Percentiles rank a stretch among this genome's conserved stretches.
phyloP scores from a whole-genome alignment of 1,140 invertebrate genomes.

The Andrena cerasifolii region DNA sequence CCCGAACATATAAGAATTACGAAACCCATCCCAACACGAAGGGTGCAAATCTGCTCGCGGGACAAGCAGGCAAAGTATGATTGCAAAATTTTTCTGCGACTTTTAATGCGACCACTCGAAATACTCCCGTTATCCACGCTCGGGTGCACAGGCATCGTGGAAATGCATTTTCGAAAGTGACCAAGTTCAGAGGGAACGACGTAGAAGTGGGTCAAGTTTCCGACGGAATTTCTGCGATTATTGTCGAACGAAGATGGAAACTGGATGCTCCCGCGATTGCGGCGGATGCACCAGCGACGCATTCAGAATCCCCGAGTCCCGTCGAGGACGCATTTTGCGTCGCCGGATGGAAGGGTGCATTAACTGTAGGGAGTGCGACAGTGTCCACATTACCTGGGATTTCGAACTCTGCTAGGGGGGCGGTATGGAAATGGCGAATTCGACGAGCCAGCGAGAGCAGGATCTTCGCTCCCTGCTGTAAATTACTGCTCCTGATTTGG shows the following conservation, averaged over 20 bases:
- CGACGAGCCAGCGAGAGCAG: too few species aligned
- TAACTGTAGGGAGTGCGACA: too few species aligned
- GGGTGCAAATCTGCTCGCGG: too few species aligned
- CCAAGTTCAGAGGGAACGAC: neutral
- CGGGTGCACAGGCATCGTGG: neutral
- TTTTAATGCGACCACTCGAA: too few species aligned
- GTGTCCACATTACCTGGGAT: neutral
- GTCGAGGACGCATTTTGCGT: neutral
- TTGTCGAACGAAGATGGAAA: slow-evolving; percentile 17
- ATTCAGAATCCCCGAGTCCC: neutral
- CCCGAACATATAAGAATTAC: too few species aligned
- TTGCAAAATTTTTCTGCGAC: too few species aligned
- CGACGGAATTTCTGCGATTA: neutral
- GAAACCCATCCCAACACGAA: too few species aligned
- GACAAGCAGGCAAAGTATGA: too few species aligned
- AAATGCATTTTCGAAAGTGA: slow-evolving; percentile 13
- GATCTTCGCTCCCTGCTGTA: neutral
- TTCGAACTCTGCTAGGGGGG: neutral
- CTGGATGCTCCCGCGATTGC: slow-evolving; percentile 11
- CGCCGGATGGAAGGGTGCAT: neutral
- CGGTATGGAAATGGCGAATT: neutral
- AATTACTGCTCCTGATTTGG: neutral
- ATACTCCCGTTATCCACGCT: too few species aligned
- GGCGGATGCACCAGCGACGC: neutral
- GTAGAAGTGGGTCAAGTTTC: neutral